A percentile compares a stretch with the other conserved stretches of the same genome.
phyloP scores from a whole-genome alignment of 2,888 invertebrate species.

The Nomada fabriciana region DNA sequence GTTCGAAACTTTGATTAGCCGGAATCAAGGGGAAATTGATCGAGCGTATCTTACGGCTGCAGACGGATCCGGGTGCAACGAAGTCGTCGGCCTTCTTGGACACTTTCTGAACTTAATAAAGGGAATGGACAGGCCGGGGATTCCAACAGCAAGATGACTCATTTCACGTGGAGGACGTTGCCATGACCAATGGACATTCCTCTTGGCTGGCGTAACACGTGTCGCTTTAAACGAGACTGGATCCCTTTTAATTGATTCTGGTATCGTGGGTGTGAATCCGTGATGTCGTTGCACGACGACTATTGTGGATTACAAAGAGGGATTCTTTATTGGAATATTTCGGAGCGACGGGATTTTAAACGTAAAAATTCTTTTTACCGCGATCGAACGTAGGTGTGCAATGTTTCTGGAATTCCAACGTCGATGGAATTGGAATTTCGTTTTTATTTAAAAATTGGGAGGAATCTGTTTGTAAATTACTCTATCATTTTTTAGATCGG shows the following conservation, averaged over 20 bases:
- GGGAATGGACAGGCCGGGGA: neutral
- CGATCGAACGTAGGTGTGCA: too few relatives aligned
- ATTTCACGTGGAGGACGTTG: constrained; percentile 40
- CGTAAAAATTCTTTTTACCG: too few relatives aligned
- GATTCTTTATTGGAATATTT: too few relatives aligned
- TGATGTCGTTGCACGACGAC: constrained; percentile 6
- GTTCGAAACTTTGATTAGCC: constrained; percentile 40
- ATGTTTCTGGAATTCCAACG: neutral
- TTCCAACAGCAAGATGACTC: constrained; percentile 38
- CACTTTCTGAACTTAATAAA: constrained; percentile 43
- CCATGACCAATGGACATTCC: constrained; percentile 41
- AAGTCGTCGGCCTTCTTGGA: constrained; percentile 1
- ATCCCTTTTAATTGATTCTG: constrained; percentile 18
- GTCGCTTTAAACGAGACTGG: constrained; percentile 30
- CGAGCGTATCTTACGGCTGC: constrained; percentile 2
- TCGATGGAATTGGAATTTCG: neutral
- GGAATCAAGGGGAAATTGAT: constrained; percentile 24
- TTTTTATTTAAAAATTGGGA: too few relatives aligned
- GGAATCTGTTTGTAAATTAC: too few relatives aligned
- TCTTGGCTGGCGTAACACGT: constrained; percentile 42
- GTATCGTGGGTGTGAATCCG: constrained; percentile 3
- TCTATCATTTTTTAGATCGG: too few relatives aligned
- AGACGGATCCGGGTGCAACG: constrained; percentile 35
- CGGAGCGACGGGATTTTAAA: too few relatives aligned
- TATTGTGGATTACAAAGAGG: neutral